Evolutionary conservation across 2,113 vertebrate genomes (phyloP).

Genomic region (Holacanthus passer): DNA sequence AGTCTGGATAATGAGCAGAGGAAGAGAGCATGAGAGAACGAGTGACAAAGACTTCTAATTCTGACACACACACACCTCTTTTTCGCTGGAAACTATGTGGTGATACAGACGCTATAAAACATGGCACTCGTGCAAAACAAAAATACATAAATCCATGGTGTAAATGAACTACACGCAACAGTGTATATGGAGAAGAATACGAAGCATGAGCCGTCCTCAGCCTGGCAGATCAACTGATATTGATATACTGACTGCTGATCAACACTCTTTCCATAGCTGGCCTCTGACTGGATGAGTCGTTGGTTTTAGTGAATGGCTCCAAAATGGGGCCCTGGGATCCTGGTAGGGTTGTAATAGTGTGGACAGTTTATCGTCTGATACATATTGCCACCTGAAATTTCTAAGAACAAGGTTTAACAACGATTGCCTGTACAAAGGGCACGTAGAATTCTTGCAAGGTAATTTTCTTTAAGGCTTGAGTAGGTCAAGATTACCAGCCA

Average conservation of each 20-base stretch:
- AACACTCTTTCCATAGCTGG: neutral
- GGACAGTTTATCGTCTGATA: too few species aligned
- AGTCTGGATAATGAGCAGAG: slow-evolving; percentile 69
- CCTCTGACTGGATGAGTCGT: neutral
- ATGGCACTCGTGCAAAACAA: neutral
- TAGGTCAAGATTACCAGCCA: too few species aligned
- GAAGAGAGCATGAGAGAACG: slow-evolving; percentile 24
- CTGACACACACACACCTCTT: neutral
- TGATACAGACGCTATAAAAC: neutral
- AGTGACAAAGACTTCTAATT: slow-evolving; percentile 9
- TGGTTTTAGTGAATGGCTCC: slow-evolving; percentile 15
- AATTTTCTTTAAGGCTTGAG: neutral
- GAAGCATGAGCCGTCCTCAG: too few species aligned
- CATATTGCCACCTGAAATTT: neutral
- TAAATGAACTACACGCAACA: neutral
- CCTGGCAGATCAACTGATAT: neutral
- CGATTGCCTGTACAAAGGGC: slow-evolving; percentile 9
- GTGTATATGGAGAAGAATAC: too few species aligned
- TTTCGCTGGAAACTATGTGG: neutral
- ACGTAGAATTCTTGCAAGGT: neutral
- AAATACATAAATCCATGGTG: neutral
- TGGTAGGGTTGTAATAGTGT: neutral
- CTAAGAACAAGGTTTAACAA: neutral
- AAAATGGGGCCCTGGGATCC: neutral
- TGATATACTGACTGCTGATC: slow-evolving; percentile 9